phyloP scores from a whole-genome alignment of 2,797 vertebrate genomes.

The Phoeniculus purpureus region DNA sequence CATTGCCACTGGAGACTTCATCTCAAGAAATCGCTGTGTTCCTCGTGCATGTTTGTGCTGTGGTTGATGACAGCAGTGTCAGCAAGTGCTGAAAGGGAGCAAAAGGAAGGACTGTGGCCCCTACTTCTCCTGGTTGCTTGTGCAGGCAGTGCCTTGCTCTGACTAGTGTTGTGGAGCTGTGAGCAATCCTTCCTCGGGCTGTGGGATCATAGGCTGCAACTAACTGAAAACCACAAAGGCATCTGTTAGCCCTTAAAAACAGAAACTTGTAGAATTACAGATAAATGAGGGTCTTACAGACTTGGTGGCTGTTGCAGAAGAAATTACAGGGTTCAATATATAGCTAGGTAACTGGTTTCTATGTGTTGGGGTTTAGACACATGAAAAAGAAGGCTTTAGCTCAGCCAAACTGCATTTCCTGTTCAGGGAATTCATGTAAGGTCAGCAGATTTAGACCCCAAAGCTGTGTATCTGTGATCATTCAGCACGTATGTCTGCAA shows the following conservation, averaged over 20 bases:
- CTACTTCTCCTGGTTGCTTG: background rate
- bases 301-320: background rate
- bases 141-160: background rate
- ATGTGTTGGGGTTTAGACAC: background rate
- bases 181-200: background rate
- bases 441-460: background rate
- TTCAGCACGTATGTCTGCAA: background rate
- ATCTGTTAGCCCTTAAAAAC: slow-evolving; percentile 28
- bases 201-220: background rate
- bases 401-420: background rate
- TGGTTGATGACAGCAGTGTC: background rate
- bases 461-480: background rate
- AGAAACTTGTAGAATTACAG: background rate
- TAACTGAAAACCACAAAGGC: background rate
- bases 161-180: fast-evolving
- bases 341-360: background rate
- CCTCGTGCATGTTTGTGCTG: fast-evolving
- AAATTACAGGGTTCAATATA: background rate
- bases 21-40: fast-evolving
- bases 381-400: background rate
- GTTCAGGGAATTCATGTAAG: background rate
- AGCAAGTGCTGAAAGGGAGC: fast-evolving
- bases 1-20: background rate
- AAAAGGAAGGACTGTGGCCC: background rate
- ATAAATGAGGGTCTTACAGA: background rate